Conservation (phyloP, 35 echinoderm and acorn worm species). For the Apostichopus japonicus region DNA sequence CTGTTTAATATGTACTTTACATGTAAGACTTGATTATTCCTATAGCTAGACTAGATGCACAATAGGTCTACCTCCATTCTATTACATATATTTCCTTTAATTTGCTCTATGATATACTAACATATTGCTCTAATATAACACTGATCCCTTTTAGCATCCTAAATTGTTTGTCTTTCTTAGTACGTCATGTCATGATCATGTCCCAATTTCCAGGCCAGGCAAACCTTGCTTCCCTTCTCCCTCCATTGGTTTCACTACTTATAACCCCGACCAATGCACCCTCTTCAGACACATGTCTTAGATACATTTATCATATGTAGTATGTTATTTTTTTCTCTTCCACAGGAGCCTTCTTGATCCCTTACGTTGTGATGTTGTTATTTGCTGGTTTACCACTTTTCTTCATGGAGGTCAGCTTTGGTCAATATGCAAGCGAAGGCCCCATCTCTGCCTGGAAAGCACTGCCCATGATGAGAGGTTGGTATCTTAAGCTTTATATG, state of each 20-base stretch:
- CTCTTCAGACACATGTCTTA: background rate
- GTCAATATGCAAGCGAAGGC: slow-evolving; percentile 88
- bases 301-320: background rate
- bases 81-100: too few relatives aligned
- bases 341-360: slow-evolving; percentile 90
- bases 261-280: background rate
- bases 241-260: background rate
- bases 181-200: too few relatives aligned
- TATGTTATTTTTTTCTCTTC: background rate
- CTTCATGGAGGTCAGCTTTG: slow-evolving; percentile 84
- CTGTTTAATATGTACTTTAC: too few relatives aligned
- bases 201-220: too few relatives aligned
- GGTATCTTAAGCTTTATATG: background rate
- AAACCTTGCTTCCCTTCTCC: too few relatives aligned
- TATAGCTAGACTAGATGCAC: too few relatives aligned
- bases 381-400: slow-evolving; percentile 90
- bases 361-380: slow-evolving; percentile 93
- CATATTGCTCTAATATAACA: too few relatives aligned
- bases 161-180: too few relatives aligned
- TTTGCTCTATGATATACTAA: too few relatives aligned
- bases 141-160: too few relatives aligned
- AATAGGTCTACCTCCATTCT: too few relatives aligned
- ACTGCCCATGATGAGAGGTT: slow-evolving; percentile 85
- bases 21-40: too few relatives aligned
- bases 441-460: slow-evolving; percentile 78